Base-by-base conservation (phyloP, 2,888 invertebrate genomes). In the Oscheius sp. region DNA sequence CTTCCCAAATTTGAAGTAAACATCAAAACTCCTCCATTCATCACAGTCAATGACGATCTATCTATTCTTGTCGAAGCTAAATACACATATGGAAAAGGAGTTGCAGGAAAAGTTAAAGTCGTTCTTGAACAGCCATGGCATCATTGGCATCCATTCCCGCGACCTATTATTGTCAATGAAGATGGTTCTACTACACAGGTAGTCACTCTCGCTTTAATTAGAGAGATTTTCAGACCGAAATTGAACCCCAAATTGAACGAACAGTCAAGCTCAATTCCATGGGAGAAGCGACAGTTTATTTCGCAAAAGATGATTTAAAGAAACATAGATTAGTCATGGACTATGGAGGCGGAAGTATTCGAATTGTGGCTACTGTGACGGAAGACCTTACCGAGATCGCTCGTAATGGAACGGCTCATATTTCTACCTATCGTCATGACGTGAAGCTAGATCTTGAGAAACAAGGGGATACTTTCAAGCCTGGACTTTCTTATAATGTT, bases 1-100 rank as follows among this genome's bases (percentile, higher is more conserved):
- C 88, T 94, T 77, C 97, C 97, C 0, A 95, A 95, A 86, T 97
- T 95, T 87, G 91, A 94, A 85, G 92, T 96, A 69, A 90, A 90
- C 32, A 91, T 96, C 71, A 91, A 92, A 75, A 90, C 94, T 33
- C 92, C 93, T 0, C 90, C 92, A 63, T 93, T 93, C 87, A 90
- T 92, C 5, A 91, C 94, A 1, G 92, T 93, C 86, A 91, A 91
- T 74, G 93, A 94, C 49, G 90, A 91, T 72, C 90, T 95, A 54
- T 90, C 90, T 22, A 92, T 92, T 26, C 92, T 92, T 24, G 90
- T 96, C 2, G 90, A 91, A 62, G 92, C 95, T 20, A 92, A 91
- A 92, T 91, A 91, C 82, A 90, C 90, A 2, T 90, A 90, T 80
- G 91, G 91, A 1, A 89, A 90, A 80, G 88, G 89, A 1, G 90